phyloP scores from a whole-genome alignment of 1,140 invertebrate species.

The Saccostrea cuccullata region DNA sequence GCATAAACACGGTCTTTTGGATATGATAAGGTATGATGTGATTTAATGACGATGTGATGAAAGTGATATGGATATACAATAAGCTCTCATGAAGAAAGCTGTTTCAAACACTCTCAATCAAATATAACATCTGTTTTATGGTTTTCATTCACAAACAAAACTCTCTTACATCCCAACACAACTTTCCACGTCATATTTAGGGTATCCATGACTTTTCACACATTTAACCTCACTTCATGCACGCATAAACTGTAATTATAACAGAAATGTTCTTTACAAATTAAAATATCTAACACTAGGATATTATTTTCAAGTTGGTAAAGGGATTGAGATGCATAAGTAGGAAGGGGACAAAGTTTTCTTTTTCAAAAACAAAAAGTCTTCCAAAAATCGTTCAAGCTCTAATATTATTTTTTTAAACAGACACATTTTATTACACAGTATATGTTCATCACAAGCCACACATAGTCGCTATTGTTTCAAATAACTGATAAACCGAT shows the following conservation, averaged over 20 bases:
- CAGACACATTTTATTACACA: too few relatives aligned
- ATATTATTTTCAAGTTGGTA: too few relatives aligned
- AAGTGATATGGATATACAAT: constrained; percentile 25
- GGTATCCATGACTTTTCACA: not conserved
- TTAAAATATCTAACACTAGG: too few relatives aligned
- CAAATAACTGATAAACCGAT: too few relatives aligned
- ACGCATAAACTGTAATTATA: not conserved
- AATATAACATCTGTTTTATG: constrained; percentile 13
- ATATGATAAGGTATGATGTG: constrained; percentile 36
- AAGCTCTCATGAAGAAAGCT: not conserved
- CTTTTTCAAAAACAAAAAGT: too few relatives aligned
- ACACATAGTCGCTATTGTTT: too few relatives aligned
- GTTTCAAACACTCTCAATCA: constrained; percentile 18
- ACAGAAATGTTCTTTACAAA: too few relatives aligned
- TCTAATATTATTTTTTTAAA: too few relatives aligned
- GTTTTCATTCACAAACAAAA: not conserved
- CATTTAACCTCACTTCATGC: not conserved
- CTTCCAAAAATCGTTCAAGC: too few relatives aligned
- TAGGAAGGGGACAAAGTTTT: too few relatives aligned
- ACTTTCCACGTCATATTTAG: not conserved
- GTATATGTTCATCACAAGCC: too few relatives aligned
- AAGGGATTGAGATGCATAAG: too few relatives aligned
- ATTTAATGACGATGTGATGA: constrained; percentile 10
- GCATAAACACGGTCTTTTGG: constrained; percentile 31
- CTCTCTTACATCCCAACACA: not conserved